Base-by-base conservation (phyloP, 2,797 vertebrate species). In the Cossypha polioptera region DNA sequence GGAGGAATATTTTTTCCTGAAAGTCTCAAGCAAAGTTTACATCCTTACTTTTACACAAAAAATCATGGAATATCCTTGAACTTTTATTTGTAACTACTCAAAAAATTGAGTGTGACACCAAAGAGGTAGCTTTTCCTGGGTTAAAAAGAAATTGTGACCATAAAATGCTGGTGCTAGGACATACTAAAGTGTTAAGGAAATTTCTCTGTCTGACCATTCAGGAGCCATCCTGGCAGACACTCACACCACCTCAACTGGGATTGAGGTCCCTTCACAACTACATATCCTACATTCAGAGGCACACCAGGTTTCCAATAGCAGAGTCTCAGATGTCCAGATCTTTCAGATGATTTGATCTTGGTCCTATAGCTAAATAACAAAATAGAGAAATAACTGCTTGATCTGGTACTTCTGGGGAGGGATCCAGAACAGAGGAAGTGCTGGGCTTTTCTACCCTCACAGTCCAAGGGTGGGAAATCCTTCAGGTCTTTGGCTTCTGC, bases 261-360 rank as follows among this genome's bases (percentile, higher is more conserved):
- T 3, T 0, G 0, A 26, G 9, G 14, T 5, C 19, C 11, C 16
- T 65, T 38, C 10, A 4, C 28, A 43, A 19, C 10, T 28, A 7
- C n/a, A 28, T 21, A 13, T 7, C 10, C 40, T 40, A 19, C 29
- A 14, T 47, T 35, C 18, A 26, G 15, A n/a, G 28, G 13, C 15
- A 19, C 35, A 36, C 8, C 22, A 38, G 20, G 4, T 31, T 17
- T 55, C 35, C 31, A 31, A 21, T 1, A 13, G 21, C 6, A 26
- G 36, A 19, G 35, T 26, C 20, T 77, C 40, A 40, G 40, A 17
- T 1, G 2, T 40, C 13, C 40, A 54, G 11, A 48, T 22, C 25
- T 20, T 47, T 48, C 29, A 54, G 11, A 48, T 26, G 1, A 16
- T 31, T 69, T 48, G 16, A 7, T 55, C 17, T 62, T 31, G 14